A percentile compares a stretch with the other conserved stretches of the same genome.
Evolutionary conservation across 2,797 vertebrate species (phyloP).

Genomic region (Melanogrammus aeglefinus): DNA sequence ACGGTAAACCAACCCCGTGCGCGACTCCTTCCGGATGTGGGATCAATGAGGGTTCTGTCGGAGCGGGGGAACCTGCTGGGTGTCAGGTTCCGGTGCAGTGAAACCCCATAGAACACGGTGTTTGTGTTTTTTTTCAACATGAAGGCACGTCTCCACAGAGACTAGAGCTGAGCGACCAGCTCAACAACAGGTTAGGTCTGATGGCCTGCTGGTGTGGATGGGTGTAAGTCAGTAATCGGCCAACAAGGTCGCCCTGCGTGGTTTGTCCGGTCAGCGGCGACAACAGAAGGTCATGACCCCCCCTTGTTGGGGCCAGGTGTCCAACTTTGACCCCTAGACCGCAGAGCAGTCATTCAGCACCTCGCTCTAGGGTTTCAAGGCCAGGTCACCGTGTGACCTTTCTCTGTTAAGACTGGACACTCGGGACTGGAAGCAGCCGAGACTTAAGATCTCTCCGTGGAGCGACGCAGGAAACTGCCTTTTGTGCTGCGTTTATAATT

Average conservation of each 20-base stretch:
- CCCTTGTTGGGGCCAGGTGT: constrained; percentile 45
- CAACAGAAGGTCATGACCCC: constrained; percentile 22
- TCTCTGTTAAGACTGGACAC: constrained; percentile 32
- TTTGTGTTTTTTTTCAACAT: background rate
- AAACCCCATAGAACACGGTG: constrained; percentile 35
- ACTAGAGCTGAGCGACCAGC: background rate
- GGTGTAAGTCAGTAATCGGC: background rate
- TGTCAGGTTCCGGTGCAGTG: constrained; percentile 43
- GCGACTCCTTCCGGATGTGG: constrained; percentile 58
- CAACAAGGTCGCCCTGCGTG: constrained; percentile 2
- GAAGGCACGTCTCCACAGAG: background rate
- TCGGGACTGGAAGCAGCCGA: constrained; percentile 31
- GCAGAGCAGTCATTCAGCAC: constrained; percentile 22
- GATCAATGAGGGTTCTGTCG: constrained; percentile 74
- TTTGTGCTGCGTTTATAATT: background rate
- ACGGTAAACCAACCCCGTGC: constrained; percentile 67
- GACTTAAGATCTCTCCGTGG: background rate
- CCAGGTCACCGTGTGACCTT: constrained; percentile 54
- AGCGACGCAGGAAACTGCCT: constrained; percentile 19
- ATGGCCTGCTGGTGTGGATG: background rate
- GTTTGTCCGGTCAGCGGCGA: constrained; percentile 3
- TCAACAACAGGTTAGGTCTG: background rate
- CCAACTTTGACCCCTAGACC: constrained; percentile 50
- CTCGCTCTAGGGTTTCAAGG: constrained; percentile 32
- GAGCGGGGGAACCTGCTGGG: constrained; percentile 52